A percentile compares a stretch with the other conserved stretches of the same genome.
phyloP scores from a whole-genome alignment of 2,797 vertebrate genomes.

The Danio kyathit region DNA sequence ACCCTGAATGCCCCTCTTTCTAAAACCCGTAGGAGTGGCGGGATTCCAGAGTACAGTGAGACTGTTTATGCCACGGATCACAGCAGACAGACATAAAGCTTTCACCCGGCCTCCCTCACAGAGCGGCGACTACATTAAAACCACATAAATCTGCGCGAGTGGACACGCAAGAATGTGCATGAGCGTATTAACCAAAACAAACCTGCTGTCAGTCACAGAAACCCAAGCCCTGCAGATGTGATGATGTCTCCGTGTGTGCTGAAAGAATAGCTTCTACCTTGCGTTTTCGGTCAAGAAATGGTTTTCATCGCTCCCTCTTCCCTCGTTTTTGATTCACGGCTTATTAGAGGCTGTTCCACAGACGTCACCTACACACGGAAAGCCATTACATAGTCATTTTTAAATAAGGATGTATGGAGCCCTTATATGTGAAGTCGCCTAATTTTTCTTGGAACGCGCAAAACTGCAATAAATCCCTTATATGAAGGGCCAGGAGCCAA shows the following conservation, averaged over 20 bases:
- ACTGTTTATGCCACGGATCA: constrained; percentile 46
- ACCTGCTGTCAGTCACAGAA: constrained; percentile 40
- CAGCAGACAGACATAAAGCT: constrained; percentile 47
- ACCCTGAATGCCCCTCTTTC: constrained; percentile 24
- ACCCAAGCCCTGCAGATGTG: constrained; percentile 41
- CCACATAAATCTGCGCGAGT: constrained; percentile 37
- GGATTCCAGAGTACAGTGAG: constrained; percentile 35
- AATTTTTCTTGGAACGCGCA: constrained; percentile 24
- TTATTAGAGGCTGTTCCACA: constrained; percentile 32
- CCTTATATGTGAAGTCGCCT: constrained; percentile 13
- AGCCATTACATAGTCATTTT: background rate
- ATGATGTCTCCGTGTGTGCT: background rate
- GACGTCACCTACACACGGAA: constrained; percentile 14
- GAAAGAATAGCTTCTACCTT: constrained; percentile 16
- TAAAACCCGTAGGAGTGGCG: constrained; percentile 6
- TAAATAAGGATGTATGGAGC: constrained; percentile 23
- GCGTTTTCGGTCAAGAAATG: constrained; percentile 8
- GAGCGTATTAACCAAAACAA: constrained; percentile 37
- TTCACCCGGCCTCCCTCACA: constrained; percentile 38
- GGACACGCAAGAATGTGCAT: constrained; percentile 26
- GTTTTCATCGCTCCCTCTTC: background rate
- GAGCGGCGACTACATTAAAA: constrained; percentile 32
- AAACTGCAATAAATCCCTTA: constrained; percentile 37
- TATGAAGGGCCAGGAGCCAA: constrained; percentile 21
- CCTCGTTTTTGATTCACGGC: constrained; percentile 13